A percentile compares a stretch with the other conserved stretches of the same genome.
These are phyloP conservation scores for Montipora cactus DNA, from an alignment of 64 coral and sea anemone species.

Conservation along the genomic window DNA sequence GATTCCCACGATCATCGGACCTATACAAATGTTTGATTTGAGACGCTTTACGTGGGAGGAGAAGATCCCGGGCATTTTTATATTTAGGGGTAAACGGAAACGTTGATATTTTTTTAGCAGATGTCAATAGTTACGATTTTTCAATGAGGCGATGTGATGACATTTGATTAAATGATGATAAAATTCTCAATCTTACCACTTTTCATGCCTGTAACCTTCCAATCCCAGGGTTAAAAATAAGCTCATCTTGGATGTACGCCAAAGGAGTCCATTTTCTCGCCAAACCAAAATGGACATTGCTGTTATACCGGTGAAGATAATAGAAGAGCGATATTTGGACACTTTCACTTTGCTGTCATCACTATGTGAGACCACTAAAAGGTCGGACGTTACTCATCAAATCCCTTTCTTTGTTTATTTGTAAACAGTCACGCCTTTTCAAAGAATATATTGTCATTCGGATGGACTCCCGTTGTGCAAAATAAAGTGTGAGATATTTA, in stretches of 20 bases:
- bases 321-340: neutral
- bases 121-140: neutral
- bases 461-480: too few species aligned
- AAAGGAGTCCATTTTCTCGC: neutral
- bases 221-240: slow-evolving; percentile 4
- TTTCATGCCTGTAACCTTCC: neutral
- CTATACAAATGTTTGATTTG: neutral
- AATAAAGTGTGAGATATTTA: too few species aligned
- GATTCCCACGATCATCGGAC: neutral
- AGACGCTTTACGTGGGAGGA: neutral
- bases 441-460: neutral
- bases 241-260: neutral
- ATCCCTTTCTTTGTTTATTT: slow-evolving; percentile 8
- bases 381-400: neutral
- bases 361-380: neutral
- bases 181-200: slow-evolving; percentile 28
- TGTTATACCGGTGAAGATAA: neutral
- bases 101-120: neutral
- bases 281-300: neutral
- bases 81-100: neutral
- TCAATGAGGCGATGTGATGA: neutral
- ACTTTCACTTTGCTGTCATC: neutral
- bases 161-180: slow-evolving; percentile 18
- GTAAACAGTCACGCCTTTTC: slow-evolving; percentile 3
- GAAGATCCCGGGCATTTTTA: neutral